Conservation (phyloP, 2,888 invertebrate species). For the Deilephila porcellus region DNA sequence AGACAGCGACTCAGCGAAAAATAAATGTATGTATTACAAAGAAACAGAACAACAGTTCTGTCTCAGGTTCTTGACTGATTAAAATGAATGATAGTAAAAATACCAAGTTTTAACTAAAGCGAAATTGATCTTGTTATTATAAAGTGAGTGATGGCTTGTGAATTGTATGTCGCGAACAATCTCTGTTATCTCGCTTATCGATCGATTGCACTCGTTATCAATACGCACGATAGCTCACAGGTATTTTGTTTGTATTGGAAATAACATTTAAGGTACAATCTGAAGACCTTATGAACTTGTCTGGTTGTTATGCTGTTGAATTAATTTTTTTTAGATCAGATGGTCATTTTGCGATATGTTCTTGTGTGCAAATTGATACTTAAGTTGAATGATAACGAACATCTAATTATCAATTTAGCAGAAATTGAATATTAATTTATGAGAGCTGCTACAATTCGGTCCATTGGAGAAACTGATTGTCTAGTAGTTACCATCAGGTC, state of each 20-base stretch:
- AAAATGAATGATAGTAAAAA: not conserved
- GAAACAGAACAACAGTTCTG: not conserved
- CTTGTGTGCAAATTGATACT: too few relatives aligned
- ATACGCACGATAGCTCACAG: constrained; percentile 43
- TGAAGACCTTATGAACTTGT: not conserved
- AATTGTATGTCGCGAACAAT: constrained; percentile 46
- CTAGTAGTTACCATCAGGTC: too few relatives aligned
- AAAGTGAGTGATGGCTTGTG: constrained; percentile 29
- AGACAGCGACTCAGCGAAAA: too few relatives aligned
- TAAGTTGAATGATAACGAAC: too few relatives aligned
- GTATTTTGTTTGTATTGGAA: constrained; percentile 11
- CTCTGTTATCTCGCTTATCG: constrained; percentile 50
- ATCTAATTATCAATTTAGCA: too few relatives aligned
- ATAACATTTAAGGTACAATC: not conserved
- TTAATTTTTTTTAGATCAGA: not conserved
- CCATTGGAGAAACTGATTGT: too few relatives aligned
- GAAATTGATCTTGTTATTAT: constrained; percentile 1
- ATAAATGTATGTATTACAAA: not conserved
- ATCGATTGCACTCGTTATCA: constrained; percentile 46
- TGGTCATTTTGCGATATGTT: not conserved
- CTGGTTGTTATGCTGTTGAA: not conserved
- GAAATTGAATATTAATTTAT: too few relatives aligned
- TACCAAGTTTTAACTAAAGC: not conserved
- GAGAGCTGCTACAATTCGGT: too few relatives aligned
- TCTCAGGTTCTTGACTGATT: too few relatives aligned